Conservation (phyloP, 37 sponge, comb jelly and placozoan genomes). For the Geodia barretti region DNA sequence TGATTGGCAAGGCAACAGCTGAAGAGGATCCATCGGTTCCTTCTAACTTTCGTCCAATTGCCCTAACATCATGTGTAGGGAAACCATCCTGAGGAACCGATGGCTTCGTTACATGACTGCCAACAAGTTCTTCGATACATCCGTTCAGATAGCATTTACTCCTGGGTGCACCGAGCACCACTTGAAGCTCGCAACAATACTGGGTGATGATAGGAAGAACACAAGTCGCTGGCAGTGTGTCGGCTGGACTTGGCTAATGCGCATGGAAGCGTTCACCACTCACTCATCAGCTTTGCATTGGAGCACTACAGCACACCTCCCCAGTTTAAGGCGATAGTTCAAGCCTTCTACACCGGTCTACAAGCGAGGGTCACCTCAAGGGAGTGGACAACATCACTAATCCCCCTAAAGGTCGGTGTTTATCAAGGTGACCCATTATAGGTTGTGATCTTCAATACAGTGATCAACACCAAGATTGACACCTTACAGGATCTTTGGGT, state of each 20-base stretch:
- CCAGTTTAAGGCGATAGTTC: neutral
- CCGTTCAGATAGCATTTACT: neutral
- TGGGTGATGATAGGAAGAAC: neutral
- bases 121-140: neutral
- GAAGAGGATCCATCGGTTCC: neutral
- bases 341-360: neutral
- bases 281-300: neutral
- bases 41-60: neutral
- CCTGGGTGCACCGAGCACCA: constrained; percentile 8
- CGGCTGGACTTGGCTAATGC: neutral
- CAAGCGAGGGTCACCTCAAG: neutral
- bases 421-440: neutral
- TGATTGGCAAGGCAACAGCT: neutral
- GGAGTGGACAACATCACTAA: neutral
- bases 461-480: neutral
- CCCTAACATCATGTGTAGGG: neutral
- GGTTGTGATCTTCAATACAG: neutral
- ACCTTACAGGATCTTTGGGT: neutral
- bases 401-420: neutral
- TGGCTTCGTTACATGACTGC: constrained; percentile 7
- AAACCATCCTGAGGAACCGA: constrained; percentile 3
- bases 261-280: neutral
- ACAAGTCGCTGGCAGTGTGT: neutral
- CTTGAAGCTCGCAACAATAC: neutral
- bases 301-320: neutral